Evolutionary conservation across 1,140 invertebrate genomes (phyloP).

Genomic region (Pogonomyrmex californicus): DNA sequence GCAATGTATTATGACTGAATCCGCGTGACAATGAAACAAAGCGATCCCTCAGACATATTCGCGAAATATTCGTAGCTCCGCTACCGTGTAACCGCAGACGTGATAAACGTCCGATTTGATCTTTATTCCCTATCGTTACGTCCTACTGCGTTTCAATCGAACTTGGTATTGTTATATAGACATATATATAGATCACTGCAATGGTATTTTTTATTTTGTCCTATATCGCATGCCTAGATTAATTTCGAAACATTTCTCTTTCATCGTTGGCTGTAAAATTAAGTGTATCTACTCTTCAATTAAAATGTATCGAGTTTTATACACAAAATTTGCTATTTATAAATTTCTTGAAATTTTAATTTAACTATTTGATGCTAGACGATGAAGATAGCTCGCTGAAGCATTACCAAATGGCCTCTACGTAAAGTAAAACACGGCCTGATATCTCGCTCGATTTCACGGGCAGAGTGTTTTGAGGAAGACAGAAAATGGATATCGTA

Average conservation of each 20-base stretch:
- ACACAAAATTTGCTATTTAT: background rate
- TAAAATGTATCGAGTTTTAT: background rate
- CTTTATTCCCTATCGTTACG: conserved; percentile 2
- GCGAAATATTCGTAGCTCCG: conserved; percentile 25
- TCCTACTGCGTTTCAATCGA: conserved; percentile 10
- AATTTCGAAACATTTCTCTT: background rate
- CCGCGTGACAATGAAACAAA: conserved; percentile 9
- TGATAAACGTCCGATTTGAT: conserved; percentile 41
- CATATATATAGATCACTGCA: background rate
- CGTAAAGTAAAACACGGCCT: conserved; percentile 31
- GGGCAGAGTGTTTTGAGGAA: conserved; percentile 42
- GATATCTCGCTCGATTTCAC: conserved; percentile 42
- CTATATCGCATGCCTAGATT: background rate
- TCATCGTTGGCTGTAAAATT: background rate
- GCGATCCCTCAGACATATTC: conserved; percentile 6
- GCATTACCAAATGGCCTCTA: conserved; percentile 11
- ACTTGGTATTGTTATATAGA: background rate
- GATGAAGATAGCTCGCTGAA: background rate
- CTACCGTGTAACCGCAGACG: background rate
- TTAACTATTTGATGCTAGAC: conserved; percentile 18
- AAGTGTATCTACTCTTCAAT: background rate
- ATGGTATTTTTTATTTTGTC: background rate
- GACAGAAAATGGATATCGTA: conserved; percentile 23
- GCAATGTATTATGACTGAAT: background rate
- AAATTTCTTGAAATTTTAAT: conserved; percentile 38